Base-by-base conservation (phyloP, 1,140 invertebrate species). In the Macrobrachium nipponense region DNA sequence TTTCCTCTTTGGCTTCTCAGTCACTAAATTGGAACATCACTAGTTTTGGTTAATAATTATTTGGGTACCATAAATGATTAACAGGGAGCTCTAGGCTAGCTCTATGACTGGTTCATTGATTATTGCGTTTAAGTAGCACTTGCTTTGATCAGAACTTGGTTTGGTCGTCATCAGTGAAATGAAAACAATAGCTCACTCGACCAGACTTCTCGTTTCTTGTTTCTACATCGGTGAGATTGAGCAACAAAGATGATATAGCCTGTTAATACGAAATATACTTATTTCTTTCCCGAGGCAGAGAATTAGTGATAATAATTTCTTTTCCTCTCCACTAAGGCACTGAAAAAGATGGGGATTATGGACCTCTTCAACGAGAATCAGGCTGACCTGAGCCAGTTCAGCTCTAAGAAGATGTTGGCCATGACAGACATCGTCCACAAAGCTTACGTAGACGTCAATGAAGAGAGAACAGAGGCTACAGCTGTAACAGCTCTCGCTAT, bases 371-470 rank as follows among this genome's bases (percentile, higher is more conserved):
- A 27, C 8, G 15, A 14, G 11, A 18, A 14, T 58, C 77, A 3
- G 27, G 27, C 27, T 36, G 58, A 79, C 77, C 20, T 79, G 60
- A 27, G 59, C 10, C 27, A 5, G 18, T 62, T 36, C 18, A 61
- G 43, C 14, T 27, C 60, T 18, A n/a, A n/a, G 2, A 36, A 61
- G 0, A 23, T 36, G 5, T 36, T 79, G 77, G 18, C 17, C 12
- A 87, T 95, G 90, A 88, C 92, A 90, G 89, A 91, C 92, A 92
- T 97, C 12, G 90, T 96, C 17, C 96, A 97, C 89, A 95, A 96
- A 90, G 95, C 95, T 18, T 94, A 94, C 88, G 95, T 97, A 89
- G 94, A 96, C 89, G 94, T 97, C 0, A 94, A 95, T 79, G 96
- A 97, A 91, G 93, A 95, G 89, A 96, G 96, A 36, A 96, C 95